Base-by-base conservation (phyloP, 2,888 invertebrate species). In the Neocrepidodera transversa region DNA sequence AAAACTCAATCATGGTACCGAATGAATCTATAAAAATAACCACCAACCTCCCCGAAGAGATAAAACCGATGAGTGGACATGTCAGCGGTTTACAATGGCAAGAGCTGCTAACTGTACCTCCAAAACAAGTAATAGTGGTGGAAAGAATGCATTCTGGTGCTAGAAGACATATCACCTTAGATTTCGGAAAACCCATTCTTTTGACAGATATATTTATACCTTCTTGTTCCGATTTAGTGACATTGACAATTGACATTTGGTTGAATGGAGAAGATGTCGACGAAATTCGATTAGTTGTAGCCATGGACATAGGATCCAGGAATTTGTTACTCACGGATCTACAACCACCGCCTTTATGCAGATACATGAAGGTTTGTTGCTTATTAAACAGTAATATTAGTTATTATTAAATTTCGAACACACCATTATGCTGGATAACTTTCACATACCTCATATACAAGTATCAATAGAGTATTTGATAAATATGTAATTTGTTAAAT, bases 61-160 rank as follows among this genome's bases (percentile, higher is more conserved):
- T 45, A 8, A 45, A 45, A 45, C 10, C 45, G 1, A 45, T 14
- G 7, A 45, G 16, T 11, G 28, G 45, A 14, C 42, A 42, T n/a
- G 43, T 38, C 10, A 49, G 28, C n/a, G 20, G 49, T 13, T 38
- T 63, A 16, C 63, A 59, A 0, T 60, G 60, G 60, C 63, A 60
- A 16, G 60, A 60, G 49, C 50, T 63, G 2, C 42, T 63, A 2
- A 51, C 53, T 0, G 42, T 57, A 7, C 63, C 64, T 10, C 58
- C 64, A 8, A 60, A 65, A 50, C 62, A 67, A 35, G 57, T 62
- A 68, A 84, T 96, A 60, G 91, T 95, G 13, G 93, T 96, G 40
- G 95, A 96, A 76, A 84, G 95, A 58, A 94, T 96, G 92, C 93
- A 95, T 80, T 93, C 95, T 0, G 93, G 95, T 53, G 95, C 95